Percentiles rank a stretch among this genome's conserved stretches.
Evolutionary conservation across 2,888 invertebrate genomes (phyloP).

Genomic region (Microchrysa polita): DNA sequence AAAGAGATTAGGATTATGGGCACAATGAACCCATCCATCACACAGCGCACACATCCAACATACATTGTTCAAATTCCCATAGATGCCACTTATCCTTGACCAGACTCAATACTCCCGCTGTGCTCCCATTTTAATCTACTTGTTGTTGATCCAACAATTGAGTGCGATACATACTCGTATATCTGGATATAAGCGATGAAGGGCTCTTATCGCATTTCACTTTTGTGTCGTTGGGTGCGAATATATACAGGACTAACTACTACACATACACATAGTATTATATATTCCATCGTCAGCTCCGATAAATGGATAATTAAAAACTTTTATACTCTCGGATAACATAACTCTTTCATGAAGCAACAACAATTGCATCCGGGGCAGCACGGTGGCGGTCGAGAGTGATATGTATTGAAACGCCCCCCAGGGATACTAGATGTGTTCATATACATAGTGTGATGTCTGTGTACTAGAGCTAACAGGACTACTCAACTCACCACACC

Average conservation of each 20-base stretch:
- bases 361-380: no score
- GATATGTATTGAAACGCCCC: no score
- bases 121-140: not conserved
- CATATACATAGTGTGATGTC: no score
- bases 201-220: constrained; percentile 7
- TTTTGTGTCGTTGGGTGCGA: not conserved
- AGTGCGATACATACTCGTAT: not conserved
- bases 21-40: no score
- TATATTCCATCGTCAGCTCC: not conserved
- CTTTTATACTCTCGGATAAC: not conserved
- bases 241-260: no score
- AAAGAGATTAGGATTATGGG: no score
- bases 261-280: not conserved
- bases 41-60: no score
- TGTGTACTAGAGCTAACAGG: no score
- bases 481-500: not conserved
- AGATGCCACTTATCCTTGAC: not conserved
- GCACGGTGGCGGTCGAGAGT: no score
- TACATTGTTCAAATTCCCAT: not conserved
- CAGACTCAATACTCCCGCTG: not conserved
- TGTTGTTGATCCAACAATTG: constrained; percentile 5
- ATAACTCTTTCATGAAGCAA: not conserved
- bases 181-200: not conserved
- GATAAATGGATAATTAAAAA: constrained; percentile 22
- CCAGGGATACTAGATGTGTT: no score